Base-by-base conservation (phyloP, 2,113 vertebrate species). In the Lepus americanus region DNA sequence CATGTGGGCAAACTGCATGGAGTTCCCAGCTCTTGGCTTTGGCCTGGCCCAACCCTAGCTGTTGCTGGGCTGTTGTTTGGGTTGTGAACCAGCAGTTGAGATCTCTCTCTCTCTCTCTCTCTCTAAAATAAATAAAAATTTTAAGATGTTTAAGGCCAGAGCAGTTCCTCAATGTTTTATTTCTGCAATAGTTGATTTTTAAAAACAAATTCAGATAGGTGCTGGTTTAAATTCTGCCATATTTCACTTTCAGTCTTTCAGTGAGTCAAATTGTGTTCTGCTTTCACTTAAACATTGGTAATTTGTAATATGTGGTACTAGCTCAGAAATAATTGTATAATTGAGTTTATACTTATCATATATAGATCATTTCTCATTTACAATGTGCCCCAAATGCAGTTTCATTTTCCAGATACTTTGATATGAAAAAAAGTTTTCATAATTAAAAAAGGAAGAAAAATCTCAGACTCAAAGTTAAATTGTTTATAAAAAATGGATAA, bases 361-460 rank as follows among this genome's bases (percentile, higher is more conserved):
- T 98, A 98, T 98, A 98, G 97, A 98, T 98, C 98, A 98, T 97
- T 98, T 98, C 98, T 98, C 98, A 98, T 98, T 98, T 98, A 98
- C 98, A 98, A 99, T 99, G 99, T 99, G 99, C 98, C 98, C 99
- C 97, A 98, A 98, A 98, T 98, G 99, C 99, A 99, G 99, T 99
- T 99, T 99, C 99, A 99, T 98, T 99, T 99, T 99, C 99, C 99
- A 99, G 99, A 99, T 99, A 99, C 99, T 99, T 99, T 99, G 99
- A 98, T 99, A 99, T 99, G 98, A 99, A 99, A 99, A 98, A 99
- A 99, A 99, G 97, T 98, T 98, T 97, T 97, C 95, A 97, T 97
- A 92, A 90, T 95, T 90, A 97, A 59, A 59, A 59, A 59, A 59
- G 19, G 55, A 59, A 59, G 17, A 59, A 59, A 59, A 14, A 16